phyloP scores from a whole-genome alignment of 2,888 invertebrate species.

The Chalcis sispes region DNA sequence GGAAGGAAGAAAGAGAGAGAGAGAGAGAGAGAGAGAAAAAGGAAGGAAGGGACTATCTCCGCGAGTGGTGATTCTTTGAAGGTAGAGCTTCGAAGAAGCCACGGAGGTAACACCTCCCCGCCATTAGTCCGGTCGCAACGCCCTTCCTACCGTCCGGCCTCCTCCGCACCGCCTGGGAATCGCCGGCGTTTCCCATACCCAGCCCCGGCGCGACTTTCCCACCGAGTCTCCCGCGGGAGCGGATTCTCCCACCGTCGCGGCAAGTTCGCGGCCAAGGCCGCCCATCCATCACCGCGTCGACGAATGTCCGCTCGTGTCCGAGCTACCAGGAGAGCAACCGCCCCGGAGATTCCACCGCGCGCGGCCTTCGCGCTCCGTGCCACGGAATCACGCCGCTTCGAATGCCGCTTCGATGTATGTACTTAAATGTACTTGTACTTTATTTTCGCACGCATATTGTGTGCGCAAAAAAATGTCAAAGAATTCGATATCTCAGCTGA shows the following conservation, averaged over 20 bases:
- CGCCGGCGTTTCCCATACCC: conserved; percentile 65
- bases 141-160: not conserved
- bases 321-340: conserved; percentile 62
- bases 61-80: too few relatives aligned
- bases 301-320: conserved; percentile 60
- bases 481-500: too few relatives aligned
- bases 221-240: conserved; percentile 22
- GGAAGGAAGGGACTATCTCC: conserved; percentile 40
- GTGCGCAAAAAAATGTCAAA: too few relatives aligned
- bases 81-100: too few relatives aligned
- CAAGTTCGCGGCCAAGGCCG: conserved; percentile 20
- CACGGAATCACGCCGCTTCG: not conserved
- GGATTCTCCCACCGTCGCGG: not conserved
- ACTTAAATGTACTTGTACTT: too few relatives aligned
- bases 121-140: too few relatives aligned
- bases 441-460: too few relatives aligned
- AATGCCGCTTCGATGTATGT: too few relatives aligned
- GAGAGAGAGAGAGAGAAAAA: conserved; percentile 55
- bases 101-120: too few relatives aligned
- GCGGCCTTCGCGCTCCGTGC: not conserved
- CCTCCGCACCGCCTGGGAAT: conserved; percentile 63
- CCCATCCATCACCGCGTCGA: conserved; percentile 66
- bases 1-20: conserved; percentile 41
- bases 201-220: conserved; percentile 56
- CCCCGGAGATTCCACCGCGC: conserved; percentile 42